Percentiles rank a stretch among this genome's conserved stretches.
phyloP scores from a whole-genome alignment of 2,888 invertebrate species.

The Pristionchus exspectatus region DNA sequence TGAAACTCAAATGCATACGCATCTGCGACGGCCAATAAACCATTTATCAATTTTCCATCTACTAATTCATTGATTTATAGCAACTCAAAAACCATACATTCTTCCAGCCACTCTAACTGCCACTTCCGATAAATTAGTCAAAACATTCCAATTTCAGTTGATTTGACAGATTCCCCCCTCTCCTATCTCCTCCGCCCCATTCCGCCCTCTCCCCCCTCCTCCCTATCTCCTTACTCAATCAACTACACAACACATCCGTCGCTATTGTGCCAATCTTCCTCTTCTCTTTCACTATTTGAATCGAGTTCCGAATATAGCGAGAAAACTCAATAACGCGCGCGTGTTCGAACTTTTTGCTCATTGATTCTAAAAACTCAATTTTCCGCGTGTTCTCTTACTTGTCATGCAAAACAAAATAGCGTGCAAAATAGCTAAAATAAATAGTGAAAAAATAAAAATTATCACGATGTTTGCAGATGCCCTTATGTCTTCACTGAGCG shows the following conservation, averaged over 20 bases:
- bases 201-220: neutral
- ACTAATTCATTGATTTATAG: no score
- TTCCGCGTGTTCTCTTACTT: neutral
- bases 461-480: neutral
- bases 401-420: neutral
- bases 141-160: neutral
- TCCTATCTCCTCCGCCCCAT: neutral
- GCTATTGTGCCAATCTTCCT: neutral
- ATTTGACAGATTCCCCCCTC: neutral
- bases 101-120: neutral
- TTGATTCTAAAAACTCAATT: neutral
- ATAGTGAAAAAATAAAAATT: neutral
- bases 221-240: constrained; percentile 26
- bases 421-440: neutral
- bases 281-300: neutral
- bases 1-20: no score
- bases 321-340: neutral
- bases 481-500: neutral
- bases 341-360: neutral
- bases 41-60: no score
- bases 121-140: constrained; percentile 13
- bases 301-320: neutral
- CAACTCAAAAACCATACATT: neutral
- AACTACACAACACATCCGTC: constrained; percentile 26
- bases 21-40: no score